These are phyloP conservation scores for Hipparchia semele DNA, from an alignment of 2,888 invertebrate species.

Conservation along the genomic window DNA sequence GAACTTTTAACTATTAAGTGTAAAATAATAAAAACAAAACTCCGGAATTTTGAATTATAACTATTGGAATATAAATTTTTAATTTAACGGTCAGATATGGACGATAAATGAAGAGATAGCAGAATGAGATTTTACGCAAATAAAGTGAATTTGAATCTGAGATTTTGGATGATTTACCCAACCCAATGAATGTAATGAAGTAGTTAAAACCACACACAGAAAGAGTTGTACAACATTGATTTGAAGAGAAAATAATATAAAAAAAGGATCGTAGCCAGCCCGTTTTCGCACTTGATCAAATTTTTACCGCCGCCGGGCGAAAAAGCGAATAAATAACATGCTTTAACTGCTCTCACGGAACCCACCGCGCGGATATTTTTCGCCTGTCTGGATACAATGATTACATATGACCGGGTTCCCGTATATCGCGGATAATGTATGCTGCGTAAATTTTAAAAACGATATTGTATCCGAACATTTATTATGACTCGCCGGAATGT, in stretches of 20 bases:
- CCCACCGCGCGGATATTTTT: conserved; percentile 33
- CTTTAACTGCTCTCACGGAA: conserved; percentile 29
- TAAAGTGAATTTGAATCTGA: too few relatives aligned
- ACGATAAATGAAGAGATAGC: too few relatives aligned
- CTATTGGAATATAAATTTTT: too few relatives aligned
- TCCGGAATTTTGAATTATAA: too few relatives aligned
- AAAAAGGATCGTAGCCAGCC: conserved; percentile 9
- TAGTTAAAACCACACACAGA: background rate
- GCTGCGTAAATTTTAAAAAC: conserved; percentile 35
- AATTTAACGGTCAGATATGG: too few relatives aligned
- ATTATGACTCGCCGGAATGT: conserved; percentile 23
- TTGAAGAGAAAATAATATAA: conserved; percentile 9
- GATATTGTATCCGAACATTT: conserved; percentile 34
- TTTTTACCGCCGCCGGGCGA: conserved; percentile 35
- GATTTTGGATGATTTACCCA: too few relatives aligned
- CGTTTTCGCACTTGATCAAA: conserved; percentile 38
- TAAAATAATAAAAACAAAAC: too few relatives aligned
- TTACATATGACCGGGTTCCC: conserved; percentile 38
- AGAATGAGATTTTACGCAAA: too few relatives aligned
- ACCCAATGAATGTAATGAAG: too few relatives aligned
- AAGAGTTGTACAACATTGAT: background rate
- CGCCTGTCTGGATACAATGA: conserved; percentile 39
- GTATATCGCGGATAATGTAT: conserved; percentile 34
- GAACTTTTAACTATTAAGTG: too few relatives aligned
- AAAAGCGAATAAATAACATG: conserved; percentile 39